phyloP scores from a whole-genome alignment of 2,888 invertebrate genomes.

The Xestia sexstrigata region DNA sequence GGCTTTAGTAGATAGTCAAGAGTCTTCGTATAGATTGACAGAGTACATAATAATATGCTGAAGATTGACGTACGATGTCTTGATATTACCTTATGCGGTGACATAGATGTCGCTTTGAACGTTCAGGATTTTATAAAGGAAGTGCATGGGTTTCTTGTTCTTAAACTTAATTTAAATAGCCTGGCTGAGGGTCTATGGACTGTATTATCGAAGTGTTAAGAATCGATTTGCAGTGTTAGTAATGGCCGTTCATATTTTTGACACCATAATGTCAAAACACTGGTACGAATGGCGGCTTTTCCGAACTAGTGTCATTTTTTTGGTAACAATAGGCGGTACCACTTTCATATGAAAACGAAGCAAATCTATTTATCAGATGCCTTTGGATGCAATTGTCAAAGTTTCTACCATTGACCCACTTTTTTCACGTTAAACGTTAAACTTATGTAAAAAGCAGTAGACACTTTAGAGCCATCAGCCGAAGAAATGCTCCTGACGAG shows the following conservation, averaged over 20 bases:
- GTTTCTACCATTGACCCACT: slow-evolving; percentile 31
- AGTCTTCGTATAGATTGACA: background rate
- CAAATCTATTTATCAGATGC: background rate
- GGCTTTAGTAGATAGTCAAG: slow-evolving; percentile 8
- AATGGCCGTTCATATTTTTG: background rate
- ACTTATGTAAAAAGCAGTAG: slow-evolving; percentile 62
- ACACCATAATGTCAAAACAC: background rate
- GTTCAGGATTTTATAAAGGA: background rate
- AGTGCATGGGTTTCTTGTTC: background rate
- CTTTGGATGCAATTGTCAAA: slow-evolving; percentile 1
- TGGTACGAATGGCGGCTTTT: background rate
- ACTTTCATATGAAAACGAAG: background rate
- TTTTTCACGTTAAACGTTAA: slow-evolving; percentile 59
- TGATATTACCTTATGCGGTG: background rate
- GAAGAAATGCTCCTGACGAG: slow-evolving; percentile 85
- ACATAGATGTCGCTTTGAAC: background rate
- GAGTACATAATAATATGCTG: background rate
- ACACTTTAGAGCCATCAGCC: slow-evolving; percentile 81
- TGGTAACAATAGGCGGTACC: background rate
- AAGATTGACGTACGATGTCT: background rate
- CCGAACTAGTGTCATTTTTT: background rate
- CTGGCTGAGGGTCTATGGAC: background rate
- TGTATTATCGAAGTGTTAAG: background rate
- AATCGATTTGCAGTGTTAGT: background rate
- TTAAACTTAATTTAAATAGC: background rate